Evolutionary conservation across 2,797 vertebrate species (phyloP).

Genomic region (Phylloscopus collybita): DNA sequence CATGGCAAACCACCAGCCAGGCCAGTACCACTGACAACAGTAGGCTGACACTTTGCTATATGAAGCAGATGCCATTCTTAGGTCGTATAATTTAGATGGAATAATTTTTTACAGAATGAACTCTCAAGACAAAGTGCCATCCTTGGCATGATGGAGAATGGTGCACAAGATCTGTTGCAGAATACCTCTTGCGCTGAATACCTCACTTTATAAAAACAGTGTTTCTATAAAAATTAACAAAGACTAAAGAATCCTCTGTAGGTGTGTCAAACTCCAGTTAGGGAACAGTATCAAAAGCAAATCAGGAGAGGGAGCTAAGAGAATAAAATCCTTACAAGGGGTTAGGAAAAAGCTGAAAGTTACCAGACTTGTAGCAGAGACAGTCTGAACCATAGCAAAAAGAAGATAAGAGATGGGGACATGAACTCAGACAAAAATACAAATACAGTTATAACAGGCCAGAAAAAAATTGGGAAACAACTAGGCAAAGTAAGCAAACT

Average conservation of each 20-base stretch:
- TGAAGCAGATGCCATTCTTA: neutral
- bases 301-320: neutral
- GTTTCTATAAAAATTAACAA: neutral
- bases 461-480: neutral
- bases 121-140: neutral
- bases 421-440: neutral
- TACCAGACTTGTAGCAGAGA: neutral
- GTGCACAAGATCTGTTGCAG: neutral
- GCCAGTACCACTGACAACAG: neutral
- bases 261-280: neutral
- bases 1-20: neutral
- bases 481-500: neutral
- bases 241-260: neutral
- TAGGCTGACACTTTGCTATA: neutral
- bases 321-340: neutral
- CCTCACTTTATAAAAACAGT: neutral
- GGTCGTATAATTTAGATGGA: neutral
- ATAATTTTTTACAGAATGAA: neutral
- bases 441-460: neutral
- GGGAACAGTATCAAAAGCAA: neutral
- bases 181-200: accelerated
- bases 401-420: neutral
- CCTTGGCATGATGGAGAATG: neutral
- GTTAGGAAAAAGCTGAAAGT: neutral
- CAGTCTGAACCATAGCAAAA: neutral